Evolutionary conservation across 1,140 invertebrate genomes (phyloP).

Genomic region (Aphaenogaster rudis): DNA sequence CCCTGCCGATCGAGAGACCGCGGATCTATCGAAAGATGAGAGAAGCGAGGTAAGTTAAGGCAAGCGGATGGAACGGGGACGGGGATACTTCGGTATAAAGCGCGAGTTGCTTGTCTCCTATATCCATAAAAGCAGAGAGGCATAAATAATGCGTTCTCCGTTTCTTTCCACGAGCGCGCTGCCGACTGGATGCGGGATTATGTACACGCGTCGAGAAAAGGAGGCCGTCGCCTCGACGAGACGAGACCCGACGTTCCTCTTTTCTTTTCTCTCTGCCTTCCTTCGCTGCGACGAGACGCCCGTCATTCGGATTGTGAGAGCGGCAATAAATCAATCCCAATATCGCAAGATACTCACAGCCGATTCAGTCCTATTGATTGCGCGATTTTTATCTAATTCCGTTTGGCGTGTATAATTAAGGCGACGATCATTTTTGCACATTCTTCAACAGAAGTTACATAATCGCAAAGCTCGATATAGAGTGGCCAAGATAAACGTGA

Average conservation of each 20-base stretch:
- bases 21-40: background rate
- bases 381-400: slow-evolving; percentile 2
- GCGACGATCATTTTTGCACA: background rate
- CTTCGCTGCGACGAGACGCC: background rate
- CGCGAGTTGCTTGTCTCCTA: slow-evolving; percentile 40
- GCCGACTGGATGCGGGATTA: slow-evolving; percentile 55
- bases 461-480: background rate
- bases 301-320: slow-evolving; percentile 19
- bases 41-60: background rate
- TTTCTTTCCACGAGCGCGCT: slow-evolving; percentile 48
- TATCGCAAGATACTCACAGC: slow-evolving; percentile 18
- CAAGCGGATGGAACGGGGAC: background rate
- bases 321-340: slow-evolving; percentile 67
- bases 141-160: slow-evolving; percentile 71
- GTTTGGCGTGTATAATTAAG: background rate
- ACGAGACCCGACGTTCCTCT: slow-evolving; percentile 14
- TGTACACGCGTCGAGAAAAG: slow-evolving; percentile 27
- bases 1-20: background rate
- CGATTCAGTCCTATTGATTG: background rate
- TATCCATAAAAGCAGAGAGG: slow-evolving; percentile 68
- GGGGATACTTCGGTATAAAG: slow-evolving; percentile 19
- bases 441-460: background rate
- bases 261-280: background rate
- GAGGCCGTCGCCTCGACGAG: background rate
- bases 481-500: background rate